A percentile compares a stretch with the other conserved stretches of the same genome.
These are phyloP conservation scores for Corydoras sp. DNA, from an alignment of 2,113 vertebrate species.

Conservation along the genomic window DNA sequence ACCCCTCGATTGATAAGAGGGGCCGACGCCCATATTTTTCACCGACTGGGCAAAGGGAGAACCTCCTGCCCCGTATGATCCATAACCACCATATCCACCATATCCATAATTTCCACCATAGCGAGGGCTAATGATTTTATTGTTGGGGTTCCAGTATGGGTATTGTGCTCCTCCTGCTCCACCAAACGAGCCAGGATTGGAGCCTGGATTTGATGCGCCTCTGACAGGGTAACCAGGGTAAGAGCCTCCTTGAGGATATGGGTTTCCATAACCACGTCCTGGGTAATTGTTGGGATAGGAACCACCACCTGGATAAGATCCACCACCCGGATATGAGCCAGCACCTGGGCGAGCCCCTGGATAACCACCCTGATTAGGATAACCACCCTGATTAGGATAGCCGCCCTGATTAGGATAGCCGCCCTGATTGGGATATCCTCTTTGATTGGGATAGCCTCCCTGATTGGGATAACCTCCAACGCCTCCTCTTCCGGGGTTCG, in stretches of 20 bases:
- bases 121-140: conserved; percentile 61
- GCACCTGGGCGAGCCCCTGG: conserved; percentile 1
- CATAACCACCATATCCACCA: conserved; percentile 38
- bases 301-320: conserved; percentile 24
- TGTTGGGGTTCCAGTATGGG: conserved; percentile 69
- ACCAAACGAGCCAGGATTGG: conserved; percentile 30
- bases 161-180: conserved; percentile 35
- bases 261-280: conserved; percentile 26
- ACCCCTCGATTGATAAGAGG: conserved; percentile 57
- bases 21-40: conserved; percentile 49
- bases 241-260: conserved; percentile 41
- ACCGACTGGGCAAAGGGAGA: conserved; percentile 63
- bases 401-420: conserved; percentile 39
- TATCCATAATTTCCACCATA: conserved; percentile 60
- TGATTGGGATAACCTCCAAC: conserved; percentile 41
- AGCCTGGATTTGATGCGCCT: conserved; percentile 30
- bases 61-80: conserved; percentile 47
- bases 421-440: conserved; percentile 8
- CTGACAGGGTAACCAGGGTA: conserved; percentile 42
- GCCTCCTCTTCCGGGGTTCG: conserved; percentile 32
- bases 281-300: conserved; percentile 34
- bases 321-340: conserved; percentile 18
- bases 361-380: neutral
- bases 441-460: conserved; percentile 30
- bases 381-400: conserved; percentile 25